phyloP scores from a whole-genome alignment of 2,888 invertebrate genomes.

The Reticulitermes lucifugus region DNA sequence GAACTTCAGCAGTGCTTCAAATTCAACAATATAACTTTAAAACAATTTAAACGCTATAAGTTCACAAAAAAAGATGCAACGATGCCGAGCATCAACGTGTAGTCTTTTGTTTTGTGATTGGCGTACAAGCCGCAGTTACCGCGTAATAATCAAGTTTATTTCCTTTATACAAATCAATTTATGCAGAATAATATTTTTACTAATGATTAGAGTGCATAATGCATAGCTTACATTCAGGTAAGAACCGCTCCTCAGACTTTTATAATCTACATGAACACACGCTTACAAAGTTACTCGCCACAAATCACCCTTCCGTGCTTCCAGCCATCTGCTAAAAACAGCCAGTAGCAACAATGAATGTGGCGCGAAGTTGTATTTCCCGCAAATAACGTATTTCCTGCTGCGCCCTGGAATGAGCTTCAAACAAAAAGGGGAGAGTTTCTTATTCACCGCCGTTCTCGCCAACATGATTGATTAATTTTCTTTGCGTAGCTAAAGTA shows the following conservation, averaged over 20 bases:
- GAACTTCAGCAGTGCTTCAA: conserved; percentile 35
- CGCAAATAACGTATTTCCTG: conserved; percentile 55
- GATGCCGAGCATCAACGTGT: conserved; percentile 48
- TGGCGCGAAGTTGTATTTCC: conserved; percentile 56
- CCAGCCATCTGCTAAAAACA: conserved; percentile 54
- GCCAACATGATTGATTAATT: neutral
- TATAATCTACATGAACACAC: conserved; percentile 16
- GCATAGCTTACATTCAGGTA: neutral
- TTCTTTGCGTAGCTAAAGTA: neutral
- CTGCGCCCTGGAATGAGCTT: conserved; percentile 50
- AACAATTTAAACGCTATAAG: conserved; percentile 49
- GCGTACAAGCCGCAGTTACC: conserved; percentile 54
- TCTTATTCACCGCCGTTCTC: neutral
- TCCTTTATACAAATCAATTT: conserved; percentile 30
- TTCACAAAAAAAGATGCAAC: conserved; percentile 48
- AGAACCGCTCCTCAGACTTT: neutral
- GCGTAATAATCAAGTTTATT: conserved; percentile 51
- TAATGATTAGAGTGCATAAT: neutral
- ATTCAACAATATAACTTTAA: conserved; percentile 28
- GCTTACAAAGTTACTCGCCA: conserved; percentile 40
- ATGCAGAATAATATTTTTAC: neutral
- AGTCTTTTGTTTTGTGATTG: conserved; percentile 56
- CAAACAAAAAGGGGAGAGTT: neutral
- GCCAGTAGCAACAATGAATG: conserved; percentile 54
- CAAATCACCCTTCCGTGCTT: conserved; percentile 52